phyloP scores from a whole-genome alignment of 2,888 invertebrate species.

The Hemistola chrysoprasaria region DNA sequence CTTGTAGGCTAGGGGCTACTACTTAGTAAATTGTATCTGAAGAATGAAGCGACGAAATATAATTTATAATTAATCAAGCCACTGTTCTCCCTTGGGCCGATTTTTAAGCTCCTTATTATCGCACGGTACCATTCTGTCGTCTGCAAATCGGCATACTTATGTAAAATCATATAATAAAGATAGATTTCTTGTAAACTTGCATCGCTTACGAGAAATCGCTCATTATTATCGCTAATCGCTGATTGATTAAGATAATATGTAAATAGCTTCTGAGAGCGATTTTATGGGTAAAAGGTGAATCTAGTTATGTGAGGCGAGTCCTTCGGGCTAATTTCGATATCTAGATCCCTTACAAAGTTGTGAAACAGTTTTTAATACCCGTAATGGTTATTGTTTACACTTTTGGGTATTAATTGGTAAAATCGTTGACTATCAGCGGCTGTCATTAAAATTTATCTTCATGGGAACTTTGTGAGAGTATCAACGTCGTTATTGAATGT shows the following conservation, averaged over 20 bases:
- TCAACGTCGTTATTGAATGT: too few species aligned
- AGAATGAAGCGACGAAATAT: too few species aligned
- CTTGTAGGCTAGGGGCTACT: too few species aligned
- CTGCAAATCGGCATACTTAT: neutral
- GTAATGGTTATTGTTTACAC: too few species aligned
- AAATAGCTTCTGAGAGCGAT: constrained; percentile 7
- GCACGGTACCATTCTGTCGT: too few species aligned
- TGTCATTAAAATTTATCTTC: too few species aligned
- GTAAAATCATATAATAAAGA: constrained; percentile 3
- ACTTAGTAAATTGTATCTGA: too few species aligned
- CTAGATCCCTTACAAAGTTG: constrained; percentile 12
- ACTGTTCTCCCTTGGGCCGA: constrained; percentile 1
- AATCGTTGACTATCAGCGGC: too few species aligned
- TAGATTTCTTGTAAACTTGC: constrained; percentile 1
- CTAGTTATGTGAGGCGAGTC: neutral
- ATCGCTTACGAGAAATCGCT: constrained; percentile 5
- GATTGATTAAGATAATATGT: constrained; percentile 9
- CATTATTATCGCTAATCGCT: constrained; percentile 8
- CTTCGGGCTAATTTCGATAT: constrained; percentile 6
- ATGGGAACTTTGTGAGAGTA: too few species aligned
- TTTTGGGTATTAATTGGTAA: too few species aligned
- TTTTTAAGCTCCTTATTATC: neutral
- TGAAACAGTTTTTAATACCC: constrained; percentile 7
- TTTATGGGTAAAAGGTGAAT: constrained; percentile 4
- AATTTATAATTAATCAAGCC: too few species aligned